A percentile compares a stretch with the other conserved stretches of the same genome.
Evolutionary conservation across 2,113 vertebrate genomes (phyloP).

Genomic region (Pachycephala philippinensis): DNA sequence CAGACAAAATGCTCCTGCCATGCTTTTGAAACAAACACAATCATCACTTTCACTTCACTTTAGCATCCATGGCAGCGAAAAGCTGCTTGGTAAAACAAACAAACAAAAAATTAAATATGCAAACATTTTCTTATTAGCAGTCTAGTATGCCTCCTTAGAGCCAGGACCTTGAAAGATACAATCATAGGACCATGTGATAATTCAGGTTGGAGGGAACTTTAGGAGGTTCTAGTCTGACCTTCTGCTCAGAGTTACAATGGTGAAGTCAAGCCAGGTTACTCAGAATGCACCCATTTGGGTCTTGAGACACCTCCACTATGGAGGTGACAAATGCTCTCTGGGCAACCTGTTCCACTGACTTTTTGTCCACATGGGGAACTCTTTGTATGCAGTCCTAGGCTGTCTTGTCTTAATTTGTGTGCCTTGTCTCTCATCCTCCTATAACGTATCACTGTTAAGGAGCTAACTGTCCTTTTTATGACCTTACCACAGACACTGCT

Average conservation of each 20-base stretch:
- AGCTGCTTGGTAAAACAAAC: background rate
- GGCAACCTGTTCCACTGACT: background rate
- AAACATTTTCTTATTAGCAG: background rate
- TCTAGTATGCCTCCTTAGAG: background rate
- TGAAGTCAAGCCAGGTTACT: background rate
- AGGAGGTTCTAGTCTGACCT: background rate
- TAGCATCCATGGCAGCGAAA: background rate
- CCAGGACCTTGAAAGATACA: background rate
- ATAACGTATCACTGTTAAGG: rapidly evolving
- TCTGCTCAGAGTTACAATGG: background rate
- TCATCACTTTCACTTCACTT: background rate
- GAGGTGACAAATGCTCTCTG: background rate
- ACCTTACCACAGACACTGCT: background rate
- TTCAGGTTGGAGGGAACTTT: background rate
- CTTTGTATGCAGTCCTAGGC: background rate
- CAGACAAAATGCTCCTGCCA: background rate
- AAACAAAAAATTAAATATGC: background rate
- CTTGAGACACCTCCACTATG: background rate
- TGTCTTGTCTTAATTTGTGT: background rate
- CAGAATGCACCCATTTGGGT: background rate
- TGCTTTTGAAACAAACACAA: background rate
- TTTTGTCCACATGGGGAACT: background rate
- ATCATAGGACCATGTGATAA: background rate
- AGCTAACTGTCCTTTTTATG: background rate
- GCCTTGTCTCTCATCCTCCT: background rate